phyloP scores from a whole-genome alignment of 53 echinoderm and acorn worm genomes.

The Antedon mediterranea region DNA sequence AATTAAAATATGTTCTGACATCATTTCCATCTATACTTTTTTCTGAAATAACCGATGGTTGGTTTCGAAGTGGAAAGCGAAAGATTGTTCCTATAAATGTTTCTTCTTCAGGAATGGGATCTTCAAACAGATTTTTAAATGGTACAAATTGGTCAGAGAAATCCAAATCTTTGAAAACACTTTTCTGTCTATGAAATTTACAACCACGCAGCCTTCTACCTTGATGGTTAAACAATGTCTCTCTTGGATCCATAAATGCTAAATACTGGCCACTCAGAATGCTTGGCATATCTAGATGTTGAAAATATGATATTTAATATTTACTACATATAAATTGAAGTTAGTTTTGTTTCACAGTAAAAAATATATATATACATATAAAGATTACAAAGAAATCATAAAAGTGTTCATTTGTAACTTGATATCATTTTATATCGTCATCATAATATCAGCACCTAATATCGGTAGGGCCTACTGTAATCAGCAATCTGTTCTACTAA shows the following conservation, averaged over 20 bases:
- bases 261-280: constrained; percentile 32
- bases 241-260: constrained; percentile 52
- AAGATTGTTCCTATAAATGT: constrained; percentile 60
- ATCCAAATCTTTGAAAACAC: not conserved
- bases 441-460: too few species aligned
- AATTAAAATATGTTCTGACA: constrained; percentile 24
- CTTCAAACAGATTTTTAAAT: constrained; percentile 13
- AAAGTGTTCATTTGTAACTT: too few species aligned
- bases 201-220: constrained; percentile 8
- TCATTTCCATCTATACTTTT: constrained; percentile 29
- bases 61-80: constrained; percentile 62
- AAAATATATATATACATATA: too few species aligned
- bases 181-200: constrained; percentile 4
- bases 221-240: constrained; percentile 23
- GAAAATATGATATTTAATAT: too few species aligned
- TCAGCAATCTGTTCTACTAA: too few species aligned
- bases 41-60: constrained; percentile 22
- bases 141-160: constrained; percentile 55
- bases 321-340: too few species aligned
- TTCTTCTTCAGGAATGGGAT: constrained; percentile 6
- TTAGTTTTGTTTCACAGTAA: too few species aligned
- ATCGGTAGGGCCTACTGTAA: too few species aligned
- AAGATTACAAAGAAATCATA: too few species aligned
- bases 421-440: too few species aligned
- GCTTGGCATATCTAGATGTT: constrained; percentile 45